Percentiles rank a stretch among this genome's conserved stretches.
phyloP scores from a whole-genome alignment of 2,797 vertebrate genomes.

The Aeoliscus strigatus region DNA sequence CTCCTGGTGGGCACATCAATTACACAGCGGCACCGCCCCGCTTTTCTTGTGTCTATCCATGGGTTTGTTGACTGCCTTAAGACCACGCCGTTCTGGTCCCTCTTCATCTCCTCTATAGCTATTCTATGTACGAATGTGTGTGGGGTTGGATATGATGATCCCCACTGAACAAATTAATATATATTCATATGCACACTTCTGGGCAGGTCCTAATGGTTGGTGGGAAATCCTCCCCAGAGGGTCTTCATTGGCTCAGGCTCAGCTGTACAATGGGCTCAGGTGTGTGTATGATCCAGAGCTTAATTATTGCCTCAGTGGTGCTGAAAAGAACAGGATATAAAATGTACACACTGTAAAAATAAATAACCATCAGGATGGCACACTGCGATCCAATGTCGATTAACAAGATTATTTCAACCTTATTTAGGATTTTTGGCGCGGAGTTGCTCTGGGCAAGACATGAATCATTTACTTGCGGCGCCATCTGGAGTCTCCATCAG shows the following conservation, averaged over 20 bases:
- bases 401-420: conserved; percentile 42
- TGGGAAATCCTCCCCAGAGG: conserved; percentile 73
- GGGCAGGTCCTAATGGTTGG: conserved; percentile 71
- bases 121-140: conserved; percentile 29
- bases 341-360: conserved; percentile 12
- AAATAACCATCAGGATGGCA: conserved; percentile 3
- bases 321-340: conserved; percentile 10
- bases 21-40: conserved; percentile 72
- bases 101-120: conserved; percentile 56
- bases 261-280: conserved; percentile 73
- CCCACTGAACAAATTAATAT: conserved; percentile 54
- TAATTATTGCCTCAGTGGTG: conserved; percentile 22
- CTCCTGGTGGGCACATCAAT: conserved; percentile 80
- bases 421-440: conserved; percentile 30
- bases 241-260: conserved; percentile 66
- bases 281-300: conserved; percentile 44
- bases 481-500: conserved; percentile 59
- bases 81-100: conserved; percentile 67
- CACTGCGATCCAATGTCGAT: conserved; percentile 17
- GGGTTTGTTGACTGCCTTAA: conserved; percentile 69
- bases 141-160: conserved; percentile 30
- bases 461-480: conserved; percentile 58
- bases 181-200: conserved; percentile 57
- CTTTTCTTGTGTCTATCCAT: conserved; percentile 70
- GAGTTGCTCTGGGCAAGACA: conserved; percentile 42